Evolutionary conservation across 2,888 invertebrate genomes (phyloP), one percentile per base, ranked within the genome.

Genomic region (Kryphioiulus occultus): DNA sequence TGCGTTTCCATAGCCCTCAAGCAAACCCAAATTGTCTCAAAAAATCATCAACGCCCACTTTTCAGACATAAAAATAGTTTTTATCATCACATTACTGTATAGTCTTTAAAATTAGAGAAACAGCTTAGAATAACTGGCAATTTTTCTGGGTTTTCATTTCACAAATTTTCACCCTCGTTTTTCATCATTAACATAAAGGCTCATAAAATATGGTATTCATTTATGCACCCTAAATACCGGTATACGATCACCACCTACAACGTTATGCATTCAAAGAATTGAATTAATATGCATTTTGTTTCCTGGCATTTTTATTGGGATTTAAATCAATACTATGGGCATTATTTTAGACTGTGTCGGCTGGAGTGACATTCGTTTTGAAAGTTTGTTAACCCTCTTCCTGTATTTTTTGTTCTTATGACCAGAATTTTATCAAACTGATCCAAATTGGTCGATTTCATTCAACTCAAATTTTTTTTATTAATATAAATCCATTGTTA

Each of bases 401-500:
- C 26, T 68, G 68, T 17, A 68, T 1, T 68, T 68, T 68, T 68
- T 68, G n/a, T 68, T 4, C n/a, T 53, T 53, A 9, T 10, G 26
- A 26, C 9, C 10, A 3, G 26, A 2, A 9, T 26, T 68, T 68
- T 68, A n/a, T 68, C 22, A 59, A 59, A 59, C n/a, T 59, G 22
- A 59, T 59, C 59, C 9, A 59, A 59, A 59, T 59, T n/a, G n/a
- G 22, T 19, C 59, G 59, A 59, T 59, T 68, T 68, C 26, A 68
- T 68, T 68, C 68, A 68, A 68, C 68, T 68, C 68, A n/a, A 5
- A n/a, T 68, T 68, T 68, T 68, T 68, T 68, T 68, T 68, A 68
- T 68, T 68, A 68, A 26, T 26, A 68, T 68, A 68, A 68, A 68
- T 26, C 68, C 12, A 68, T 68, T 68, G 68, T 68, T 26, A 26